phyloP scores from a whole-genome alignment of 2,888 invertebrate genomes.

The Podotricha telesiphe region DNA sequence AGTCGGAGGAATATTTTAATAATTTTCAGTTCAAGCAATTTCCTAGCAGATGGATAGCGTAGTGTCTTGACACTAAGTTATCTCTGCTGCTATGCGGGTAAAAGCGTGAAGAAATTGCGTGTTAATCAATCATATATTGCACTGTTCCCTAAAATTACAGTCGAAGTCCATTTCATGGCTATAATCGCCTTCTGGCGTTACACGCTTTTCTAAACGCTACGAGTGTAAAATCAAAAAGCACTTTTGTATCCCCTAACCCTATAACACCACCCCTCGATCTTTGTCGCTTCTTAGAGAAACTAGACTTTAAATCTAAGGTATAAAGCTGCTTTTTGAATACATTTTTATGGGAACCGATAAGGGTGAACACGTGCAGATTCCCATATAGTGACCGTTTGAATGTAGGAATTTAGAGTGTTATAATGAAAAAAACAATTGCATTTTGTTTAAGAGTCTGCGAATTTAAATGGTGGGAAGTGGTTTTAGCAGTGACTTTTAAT shows the following conservation, averaged over 20 bases:
- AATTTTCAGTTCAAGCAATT: too few species aligned
- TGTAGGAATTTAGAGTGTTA: constrained; percentile 32
- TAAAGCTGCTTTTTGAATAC: not conserved
- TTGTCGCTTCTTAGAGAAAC: not conserved
- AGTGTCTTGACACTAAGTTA: not conserved
- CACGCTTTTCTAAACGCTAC: constrained; percentile 32
- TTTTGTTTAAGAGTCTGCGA: constrained; percentile 25
- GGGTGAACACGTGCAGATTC: constrained; percentile 38
- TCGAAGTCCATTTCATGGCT: constrained; percentile 14
- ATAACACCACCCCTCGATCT: constrained; percentile 21
- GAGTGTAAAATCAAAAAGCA: constrained; percentile 38
- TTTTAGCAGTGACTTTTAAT: not conserved
- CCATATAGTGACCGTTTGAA: constrained; percentile 37
- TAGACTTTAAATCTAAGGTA: not conserved
- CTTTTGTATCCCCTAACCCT: constrained; percentile 31
- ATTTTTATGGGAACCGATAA: not conserved
- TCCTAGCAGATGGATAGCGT: not conserved
- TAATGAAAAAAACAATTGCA: constrained; percentile 30
- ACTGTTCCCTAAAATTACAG: not conserved
- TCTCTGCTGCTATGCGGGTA: not conserved
- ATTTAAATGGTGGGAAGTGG: constrained; percentile 11
- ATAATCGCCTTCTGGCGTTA: constrained; percentile 33
- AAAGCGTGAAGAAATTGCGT: not conserved
- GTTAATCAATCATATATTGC: not conserved
- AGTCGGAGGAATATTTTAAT: not conserved